Percentiles rank a stretch among this genome's conserved stretches.
Conservation (phyloP, 64 coral and sea anemone species). For the Hydrozoanthus tunicans region DNA sequence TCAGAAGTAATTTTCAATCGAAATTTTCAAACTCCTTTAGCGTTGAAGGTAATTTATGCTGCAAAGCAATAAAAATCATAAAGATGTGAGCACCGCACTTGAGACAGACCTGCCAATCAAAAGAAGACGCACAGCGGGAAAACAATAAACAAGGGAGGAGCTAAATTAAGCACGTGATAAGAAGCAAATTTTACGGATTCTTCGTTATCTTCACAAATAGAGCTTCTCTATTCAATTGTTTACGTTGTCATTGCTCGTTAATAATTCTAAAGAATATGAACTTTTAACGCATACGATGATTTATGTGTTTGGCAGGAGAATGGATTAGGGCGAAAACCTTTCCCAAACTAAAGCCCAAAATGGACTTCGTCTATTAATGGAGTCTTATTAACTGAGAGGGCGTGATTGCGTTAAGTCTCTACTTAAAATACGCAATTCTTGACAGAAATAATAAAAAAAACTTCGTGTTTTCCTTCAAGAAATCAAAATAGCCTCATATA, state of each 20-base stretch:
- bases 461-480: not conserved
- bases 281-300: conserved; percentile 40
- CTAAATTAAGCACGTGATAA: conserved; percentile 33
- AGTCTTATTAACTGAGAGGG: conserved; percentile 4
- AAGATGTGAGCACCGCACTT: conserved; percentile 37
- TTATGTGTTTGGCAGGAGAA: conserved; percentile 33
- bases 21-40: not conserved
- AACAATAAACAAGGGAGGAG: conserved; percentile 53
- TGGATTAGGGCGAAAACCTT: not conserved
- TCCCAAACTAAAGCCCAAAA: not conserved
- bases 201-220: conserved; percentile 9
- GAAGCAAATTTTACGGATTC: conserved; percentile 30
- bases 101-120: conserved; percentile 47
- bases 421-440: not conserved
- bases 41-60: conserved; percentile 12
- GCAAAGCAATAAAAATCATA: conserved; percentile 45
- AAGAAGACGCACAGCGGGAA: conserved; percentile 55
- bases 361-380: not conserved
- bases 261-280: conserved; percentile 20
- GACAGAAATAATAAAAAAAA: not conserved
- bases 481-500: not conserved
- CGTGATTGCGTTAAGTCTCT: conserved; percentile 8
- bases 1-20: conserved; percentile 5
- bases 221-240: conserved; percentile 28
- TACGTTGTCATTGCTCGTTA: conserved; percentile 44